These are phyloP conservation scores for Theocolax elegans DNA, from an alignment of 1,140 invertebrate species.

Conservation along the genomic window DNA sequence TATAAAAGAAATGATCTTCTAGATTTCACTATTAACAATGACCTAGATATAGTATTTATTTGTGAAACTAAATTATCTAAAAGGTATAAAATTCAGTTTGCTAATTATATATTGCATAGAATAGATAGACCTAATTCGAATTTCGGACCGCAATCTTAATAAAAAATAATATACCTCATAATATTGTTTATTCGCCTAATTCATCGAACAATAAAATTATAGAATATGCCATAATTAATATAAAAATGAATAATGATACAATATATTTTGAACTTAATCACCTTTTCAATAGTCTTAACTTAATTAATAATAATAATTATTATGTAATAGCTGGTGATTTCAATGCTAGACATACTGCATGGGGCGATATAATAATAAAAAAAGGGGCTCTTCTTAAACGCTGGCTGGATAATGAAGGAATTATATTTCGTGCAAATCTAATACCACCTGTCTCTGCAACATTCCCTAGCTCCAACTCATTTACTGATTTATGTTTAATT, in stretches of 20 bases:
- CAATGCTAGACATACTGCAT: conserved; percentile 7
- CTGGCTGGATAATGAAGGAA: neutral
- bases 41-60: conserved; percentile 38
- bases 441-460: neutral
- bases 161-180: conserved; percentile 13
- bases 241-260: conserved; percentile 31
- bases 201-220: conserved; percentile 27
- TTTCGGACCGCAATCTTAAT: conserved; percentile 19
- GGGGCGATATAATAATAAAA: neutral
- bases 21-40: conserved; percentile 13
- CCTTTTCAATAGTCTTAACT: conserved; percentile 40
- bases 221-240: conserved; percentile 38
- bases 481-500: conserved; percentile 15
- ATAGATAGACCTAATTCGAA: conserved; percentile 32
- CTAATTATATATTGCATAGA: conserved; percentile 16
- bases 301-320: neutral
- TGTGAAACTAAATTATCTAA: conserved; percentile 42
- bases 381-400: neutral
- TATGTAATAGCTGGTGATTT: conserved; percentile 26
- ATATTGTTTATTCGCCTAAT: neutral
- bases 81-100: neutral
- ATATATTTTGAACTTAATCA: conserved; percentile 40
- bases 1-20: conserved; percentile 32
- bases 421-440: neutral
- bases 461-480: conserved; percentile 12